Percentiles rank a stretch among this genome's conserved stretches.
Evolutionary conservation across 2,888 invertebrate genomes (phyloP).

Genomic region (Pyrochroa serraticornis): DNA sequence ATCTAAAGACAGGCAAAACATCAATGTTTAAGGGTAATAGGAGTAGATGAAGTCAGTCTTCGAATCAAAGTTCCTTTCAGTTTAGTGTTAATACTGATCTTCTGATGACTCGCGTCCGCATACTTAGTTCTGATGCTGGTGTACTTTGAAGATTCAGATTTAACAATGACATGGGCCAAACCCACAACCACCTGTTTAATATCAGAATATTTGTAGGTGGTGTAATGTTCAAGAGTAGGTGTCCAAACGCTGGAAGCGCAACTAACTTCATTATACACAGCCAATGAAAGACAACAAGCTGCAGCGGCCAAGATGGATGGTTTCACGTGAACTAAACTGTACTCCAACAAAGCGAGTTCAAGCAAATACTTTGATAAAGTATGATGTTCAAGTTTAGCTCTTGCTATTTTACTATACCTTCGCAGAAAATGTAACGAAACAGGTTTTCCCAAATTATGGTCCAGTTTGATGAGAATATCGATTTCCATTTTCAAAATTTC

Average conservation of each 20-base stretch:
- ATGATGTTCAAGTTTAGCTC: slow-evolving; percentile 63
- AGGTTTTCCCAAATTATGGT: slow-evolving; percentile 85
- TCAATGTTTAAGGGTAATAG: too few relatives aligned
- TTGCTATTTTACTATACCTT: slow-evolving; percentile 68
- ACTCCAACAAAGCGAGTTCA: slow-evolving; percentile 83
- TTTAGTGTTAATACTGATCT: slow-evolving; percentile 69
- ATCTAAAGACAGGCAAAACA: too few relatives aligned
- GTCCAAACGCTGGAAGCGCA: slow-evolving; percentile 69
- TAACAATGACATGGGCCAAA: slow-evolving; percentile 72
- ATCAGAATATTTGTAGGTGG: slow-evolving; percentile 73
- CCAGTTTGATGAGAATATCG: slow-evolving; percentile 75
- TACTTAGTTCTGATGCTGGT: slow-evolving; percentile 76
- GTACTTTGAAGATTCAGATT: slow-evolving; percentile 73
- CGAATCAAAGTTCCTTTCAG: slow-evolving; percentile 59
- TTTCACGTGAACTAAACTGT: slow-evolving; percentile 74
- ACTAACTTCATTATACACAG: slow-evolving; percentile 61
- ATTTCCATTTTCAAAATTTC: slow-evolving; percentile 86
- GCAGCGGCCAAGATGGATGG: slow-evolving; percentile 88
- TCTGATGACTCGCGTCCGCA: slow-evolving; percentile 63
- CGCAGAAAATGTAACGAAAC: slow-evolving; percentile 88
- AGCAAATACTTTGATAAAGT: slow-evolving; percentile 82
- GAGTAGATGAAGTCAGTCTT: slow-evolving; percentile 34
- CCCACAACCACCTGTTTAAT: slow-evolving; percentile 71
- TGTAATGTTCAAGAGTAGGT: slow-evolving; percentile 75
- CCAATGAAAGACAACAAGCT: slow-evolving; percentile 74